Percentiles rank a stretch among this genome's conserved stretches.
Conservation (phyloP, 2,797 vertebrate genomes). For the Hippopotamyrus pictus region DNA sequence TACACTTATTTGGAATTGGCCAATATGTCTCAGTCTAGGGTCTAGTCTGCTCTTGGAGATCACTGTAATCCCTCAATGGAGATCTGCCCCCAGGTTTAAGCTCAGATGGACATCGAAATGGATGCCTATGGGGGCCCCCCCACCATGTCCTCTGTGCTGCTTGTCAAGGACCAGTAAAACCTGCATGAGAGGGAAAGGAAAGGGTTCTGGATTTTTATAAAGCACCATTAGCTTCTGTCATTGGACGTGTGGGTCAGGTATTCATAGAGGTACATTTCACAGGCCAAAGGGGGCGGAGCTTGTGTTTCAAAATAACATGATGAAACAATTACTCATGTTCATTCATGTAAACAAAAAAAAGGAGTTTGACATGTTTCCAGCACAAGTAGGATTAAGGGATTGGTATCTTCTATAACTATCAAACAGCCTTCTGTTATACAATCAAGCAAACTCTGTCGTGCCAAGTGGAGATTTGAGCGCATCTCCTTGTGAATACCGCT, state of each 20-base stretch:
- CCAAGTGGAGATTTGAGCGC: not conserved
- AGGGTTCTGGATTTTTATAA: not conserved
- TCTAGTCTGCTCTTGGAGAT: not conserved
- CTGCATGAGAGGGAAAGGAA: not conserved
- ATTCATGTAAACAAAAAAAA: not conserved
- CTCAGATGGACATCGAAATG: not conserved
- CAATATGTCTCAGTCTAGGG: not conserved
- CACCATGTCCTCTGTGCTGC: not conserved
- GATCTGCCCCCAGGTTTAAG: not conserved
- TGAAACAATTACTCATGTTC: not conserved
- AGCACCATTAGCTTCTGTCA: not conserved
- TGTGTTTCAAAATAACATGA: not conserved
- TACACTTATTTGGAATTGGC: not conserved
- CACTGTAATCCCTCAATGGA: not conserved
- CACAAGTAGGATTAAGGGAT: not conserved
- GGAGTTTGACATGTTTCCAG: not conserved
- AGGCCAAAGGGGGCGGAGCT: not conserved
- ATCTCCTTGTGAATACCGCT: not conserved
- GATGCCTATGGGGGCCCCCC: not conserved
- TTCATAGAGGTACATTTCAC: not conserved
- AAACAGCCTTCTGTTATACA: slow-evolving; percentile 8
- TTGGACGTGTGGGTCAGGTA: not conserved
- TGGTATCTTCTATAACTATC: not conserved
- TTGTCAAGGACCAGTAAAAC: not conserved
- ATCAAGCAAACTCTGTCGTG: not conserved